Evolutionary conservation across 2,113 vertebrate species (phyloP).

Genomic region (Cyanoderma ruficeps): DNA sequence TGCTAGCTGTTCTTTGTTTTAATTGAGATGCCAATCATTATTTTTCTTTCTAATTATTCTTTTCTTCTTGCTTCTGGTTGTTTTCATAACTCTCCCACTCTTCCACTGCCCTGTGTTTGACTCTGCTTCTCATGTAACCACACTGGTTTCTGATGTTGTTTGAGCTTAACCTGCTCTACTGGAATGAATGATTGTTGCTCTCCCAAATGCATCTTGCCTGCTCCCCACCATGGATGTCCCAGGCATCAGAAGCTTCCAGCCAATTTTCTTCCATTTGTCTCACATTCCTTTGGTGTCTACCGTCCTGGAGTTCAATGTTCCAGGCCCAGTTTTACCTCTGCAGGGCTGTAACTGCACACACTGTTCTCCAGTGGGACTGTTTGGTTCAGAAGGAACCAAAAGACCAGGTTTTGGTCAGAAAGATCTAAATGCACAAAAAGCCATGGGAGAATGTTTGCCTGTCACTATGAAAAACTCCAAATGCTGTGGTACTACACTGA

Average conservation of each 20-base stretch:
- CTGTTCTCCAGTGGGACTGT: neutral
- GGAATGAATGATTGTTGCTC: slow-evolving; percentile 52
- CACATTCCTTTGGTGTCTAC: slow-evolving; percentile 39
- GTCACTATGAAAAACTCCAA: neutral
- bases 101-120: neutral
- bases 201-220: slow-evolving; percentile 41
- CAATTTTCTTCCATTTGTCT: slow-evolving; percentile 30
- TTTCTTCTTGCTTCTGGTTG: slow-evolving; percentile 4
- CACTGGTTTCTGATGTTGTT: slow-evolving; percentile 36
- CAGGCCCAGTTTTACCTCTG: neutral
- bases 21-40: neutral
- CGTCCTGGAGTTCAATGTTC: neutral
- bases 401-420: neutral
- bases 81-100: slow-evolving; percentile 33
- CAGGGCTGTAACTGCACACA: neutral
- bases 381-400: neutral
- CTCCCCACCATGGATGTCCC: slow-evolving; percentile 41
- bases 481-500: neutral
- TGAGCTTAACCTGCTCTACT: slow-evolving; percentile 45
- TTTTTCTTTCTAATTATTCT: slow-evolving; percentile 18
- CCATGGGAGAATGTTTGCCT: neutral
- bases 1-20: neutral
- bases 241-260: slow-evolving; percentile 33
- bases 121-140: slow-evolving; percentile 16
- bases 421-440: neutral